Conservation (phyloP, 2,797 vertebrate genomes). For the Lepilemur ruficaudatus region DNA sequence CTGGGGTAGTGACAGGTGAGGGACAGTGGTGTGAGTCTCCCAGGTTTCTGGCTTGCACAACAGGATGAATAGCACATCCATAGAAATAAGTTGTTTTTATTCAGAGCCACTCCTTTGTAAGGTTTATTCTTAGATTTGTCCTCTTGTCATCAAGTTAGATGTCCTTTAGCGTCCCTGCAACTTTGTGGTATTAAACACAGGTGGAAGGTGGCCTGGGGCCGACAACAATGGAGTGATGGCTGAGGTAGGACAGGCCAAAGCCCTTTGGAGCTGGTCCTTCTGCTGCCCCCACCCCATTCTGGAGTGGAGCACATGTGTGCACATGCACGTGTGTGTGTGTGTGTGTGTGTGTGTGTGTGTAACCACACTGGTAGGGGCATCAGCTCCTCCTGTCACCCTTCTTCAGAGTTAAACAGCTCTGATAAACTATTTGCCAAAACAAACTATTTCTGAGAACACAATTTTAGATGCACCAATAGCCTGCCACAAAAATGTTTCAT, state of each 20-base stretch:
- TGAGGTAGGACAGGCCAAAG: not conserved
- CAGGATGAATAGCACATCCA: not conserved
- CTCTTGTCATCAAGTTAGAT: not conserved
- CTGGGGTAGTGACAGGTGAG: not conserved
- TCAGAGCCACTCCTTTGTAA: not conserved
- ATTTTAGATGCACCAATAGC: not conserved
- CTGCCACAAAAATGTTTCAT: not conserved
- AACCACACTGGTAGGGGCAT: rapidly evolving
- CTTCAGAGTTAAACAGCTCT: not conserved
- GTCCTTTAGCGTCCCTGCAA: not conserved
- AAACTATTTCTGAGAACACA: slow-evolving; percentile 11
- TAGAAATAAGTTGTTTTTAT: not conserved
- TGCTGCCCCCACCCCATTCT: not conserved
- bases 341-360: not conserved
- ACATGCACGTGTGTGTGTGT: rapidly evolving
- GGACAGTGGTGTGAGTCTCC: too few species aligned
- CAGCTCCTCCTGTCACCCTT: not conserved
- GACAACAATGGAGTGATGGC: not conserved
- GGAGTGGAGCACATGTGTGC: too few species aligned
- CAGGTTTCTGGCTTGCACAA: not conserved
- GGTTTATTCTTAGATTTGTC: not conserved
- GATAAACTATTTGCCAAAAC: not conserved
- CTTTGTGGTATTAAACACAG: not conserved
- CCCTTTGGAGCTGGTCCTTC: not conserved
- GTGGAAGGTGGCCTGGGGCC: too few species aligned